Evolutionary conservation across 1,140 invertebrate genomes (phyloP).

Genomic region (Spodoptera frugiperda): DNA sequence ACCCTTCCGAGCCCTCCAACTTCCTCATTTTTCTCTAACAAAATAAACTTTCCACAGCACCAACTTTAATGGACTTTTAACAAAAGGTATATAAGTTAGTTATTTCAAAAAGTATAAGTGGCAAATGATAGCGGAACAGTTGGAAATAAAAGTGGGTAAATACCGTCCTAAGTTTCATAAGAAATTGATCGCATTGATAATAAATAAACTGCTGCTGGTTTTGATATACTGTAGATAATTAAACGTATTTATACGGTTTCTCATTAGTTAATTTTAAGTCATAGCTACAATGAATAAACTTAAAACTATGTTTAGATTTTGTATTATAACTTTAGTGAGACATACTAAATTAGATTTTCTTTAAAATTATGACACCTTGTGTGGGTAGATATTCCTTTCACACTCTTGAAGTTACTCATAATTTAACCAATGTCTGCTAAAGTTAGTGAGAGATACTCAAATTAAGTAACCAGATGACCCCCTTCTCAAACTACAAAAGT

Average conservation of each 20-base stretch:
- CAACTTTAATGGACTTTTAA: conserved; percentile 3
- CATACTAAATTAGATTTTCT: not conserved
- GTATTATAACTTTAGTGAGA: no score
- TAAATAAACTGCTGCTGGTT: no score
- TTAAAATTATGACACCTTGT: not conserved
- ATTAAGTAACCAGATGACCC: conserved; percentile 39
- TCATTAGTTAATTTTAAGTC: no score
- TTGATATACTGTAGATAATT: no score
- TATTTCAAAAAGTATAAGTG: conserved; percentile 8
- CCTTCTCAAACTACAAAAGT: conserved; percentile 53
- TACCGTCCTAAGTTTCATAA: no score
- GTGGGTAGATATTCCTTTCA: not conserved
- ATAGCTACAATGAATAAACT: no score
- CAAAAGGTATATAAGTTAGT: conserved; percentile 8
- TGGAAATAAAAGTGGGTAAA: not conserved
- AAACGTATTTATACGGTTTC: no score
- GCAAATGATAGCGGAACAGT: not conserved
- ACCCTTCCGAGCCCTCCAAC: conserved; percentile 25
- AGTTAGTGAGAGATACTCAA: conserved; percentile 31
- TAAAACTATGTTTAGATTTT: conserved; percentile 1
- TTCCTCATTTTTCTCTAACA: not conserved
- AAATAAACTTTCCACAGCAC: conserved; percentile 11
- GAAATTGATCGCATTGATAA: no score
- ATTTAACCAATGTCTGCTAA: not conserved
- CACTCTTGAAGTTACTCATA: no score